Evolutionary conservation across 2,888 invertebrate species (phyloP).

Genomic region (Mantis religiosa): DNA sequence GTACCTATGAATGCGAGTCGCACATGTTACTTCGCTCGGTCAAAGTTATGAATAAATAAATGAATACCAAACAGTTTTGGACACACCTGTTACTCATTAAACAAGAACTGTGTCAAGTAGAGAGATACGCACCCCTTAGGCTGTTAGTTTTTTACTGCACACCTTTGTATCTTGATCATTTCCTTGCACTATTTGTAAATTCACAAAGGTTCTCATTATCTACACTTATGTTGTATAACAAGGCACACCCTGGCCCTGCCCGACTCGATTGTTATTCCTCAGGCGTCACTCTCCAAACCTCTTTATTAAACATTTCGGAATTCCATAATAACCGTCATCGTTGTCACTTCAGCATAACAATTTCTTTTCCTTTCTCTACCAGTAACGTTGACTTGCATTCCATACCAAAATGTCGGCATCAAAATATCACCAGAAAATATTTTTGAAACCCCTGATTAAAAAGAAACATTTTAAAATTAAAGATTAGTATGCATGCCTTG

Average conservation of each 20-base stretch:
- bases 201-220: background rate
- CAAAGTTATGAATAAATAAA: no score
- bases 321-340: background rate
- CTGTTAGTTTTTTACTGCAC: background rate
- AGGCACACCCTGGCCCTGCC: background rate
- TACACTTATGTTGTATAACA: background rate
- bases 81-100: background rate
- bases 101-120: background rate
- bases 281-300: background rate
- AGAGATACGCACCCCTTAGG: background rate
- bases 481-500: no score
- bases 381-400: no score
- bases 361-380: no score
- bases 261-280: background rate
- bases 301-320: background rate
- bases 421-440: no score
- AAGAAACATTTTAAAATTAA: no score
- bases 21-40: no score
- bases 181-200: background rate
- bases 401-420: no score
- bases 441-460: no score
- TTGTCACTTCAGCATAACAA: no score
- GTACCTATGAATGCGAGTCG: no score
- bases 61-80: background rate
- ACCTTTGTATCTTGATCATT: background rate